Evolutionary conservation across 2,797 vertebrate species (phyloP), one percentile per base, ranked within the genome.

Genomic region (Pangasius larnaudii): DNA sequence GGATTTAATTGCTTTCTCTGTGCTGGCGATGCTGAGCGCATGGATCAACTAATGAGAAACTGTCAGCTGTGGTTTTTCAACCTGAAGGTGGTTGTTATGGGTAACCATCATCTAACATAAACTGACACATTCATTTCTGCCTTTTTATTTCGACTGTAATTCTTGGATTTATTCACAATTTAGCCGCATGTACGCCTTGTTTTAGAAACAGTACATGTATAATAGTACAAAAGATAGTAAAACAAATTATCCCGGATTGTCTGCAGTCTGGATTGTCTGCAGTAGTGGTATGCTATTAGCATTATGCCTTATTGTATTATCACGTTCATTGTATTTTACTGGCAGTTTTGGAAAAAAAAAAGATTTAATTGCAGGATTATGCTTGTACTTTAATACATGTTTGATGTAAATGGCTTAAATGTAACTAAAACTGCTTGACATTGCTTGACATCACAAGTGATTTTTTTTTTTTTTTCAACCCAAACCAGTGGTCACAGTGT

Each of bases 11-110:
- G 83, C 63, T 88, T 90, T 85, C 59, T 78, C 51, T 83, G 67
- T 78, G 8, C 61, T 85, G 65, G 24, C 7, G 59, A 86, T 49
- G 74, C 63, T 59, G 75, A 84, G 9, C 6, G 69, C 74, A 84
- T 49, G 39, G 36, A 10, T 67, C 77, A 85, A 53, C 80, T 86
- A 90, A 90, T 80, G 61, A 90, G 72, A 89, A 53, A 42, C 65
- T 89, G 86, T 86, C 84, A 88, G 46, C 79, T 87, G 81, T 78
- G 71, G 51, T 79, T 88, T 86, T 89, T 88, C 10, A 88, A 86
- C 78, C 63, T 86, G 71, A 71, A 75, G 58, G 65, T 84, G 78
- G 69, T 51, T 85, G 67, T 85, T 89, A 72, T 77, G 33, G 46
- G 71, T 11, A 71, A 74, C 18, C 51, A 72, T 79, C 74, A 79